phyloP scores from a whole-genome alignment of 2,888 invertebrate species.

The Laspeyria flexula region DNA sequence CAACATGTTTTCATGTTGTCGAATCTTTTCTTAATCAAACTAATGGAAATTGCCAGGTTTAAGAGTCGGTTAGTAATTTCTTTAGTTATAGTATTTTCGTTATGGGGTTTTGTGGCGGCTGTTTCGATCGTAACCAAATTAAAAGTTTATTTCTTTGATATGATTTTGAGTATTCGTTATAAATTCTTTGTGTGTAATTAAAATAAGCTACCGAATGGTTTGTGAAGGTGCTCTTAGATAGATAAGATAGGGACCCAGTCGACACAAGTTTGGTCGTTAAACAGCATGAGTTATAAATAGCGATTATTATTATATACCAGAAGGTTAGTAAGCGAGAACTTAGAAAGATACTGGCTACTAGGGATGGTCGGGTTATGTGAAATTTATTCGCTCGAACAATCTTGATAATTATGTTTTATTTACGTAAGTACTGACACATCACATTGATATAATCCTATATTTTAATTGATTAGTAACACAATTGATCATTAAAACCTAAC shows the following conservation, averaged over 20 bases:
- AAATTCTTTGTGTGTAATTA: conserved; percentile 8
- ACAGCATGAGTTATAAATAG: background rate
- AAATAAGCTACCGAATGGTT: conserved; percentile 10
- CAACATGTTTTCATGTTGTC: conserved; percentile 65
- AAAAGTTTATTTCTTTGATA: conserved; percentile 12
- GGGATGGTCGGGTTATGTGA: background rate
- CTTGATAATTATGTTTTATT: no score
- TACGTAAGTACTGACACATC: no score
- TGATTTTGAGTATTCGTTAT: conserved; percentile 5
- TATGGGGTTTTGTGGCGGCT: conserved; percentile 27
- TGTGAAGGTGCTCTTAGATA: background rate
- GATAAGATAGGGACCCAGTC: background rate
- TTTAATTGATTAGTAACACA: no score
- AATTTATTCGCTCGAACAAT: no score
- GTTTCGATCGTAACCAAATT: conserved; percentile 21
- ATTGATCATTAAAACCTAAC: no score
- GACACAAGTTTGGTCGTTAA: background rate
- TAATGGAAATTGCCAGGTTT: conserved; percentile 73
- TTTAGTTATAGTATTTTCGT: conserved; percentile 47
- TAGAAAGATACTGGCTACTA: background rate
- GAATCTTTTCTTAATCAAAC: conserved; percentile 78
- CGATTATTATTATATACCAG: no score
- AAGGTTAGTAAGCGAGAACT: background rate
- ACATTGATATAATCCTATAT: no score
- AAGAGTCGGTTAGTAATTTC: conserved; percentile 58